Evolutionary conservation across 2,888 invertebrate species (phyloP), one percentile per base, ranked within the genome.

Genomic region (Rhagophthalmus giganteus): DNA sequence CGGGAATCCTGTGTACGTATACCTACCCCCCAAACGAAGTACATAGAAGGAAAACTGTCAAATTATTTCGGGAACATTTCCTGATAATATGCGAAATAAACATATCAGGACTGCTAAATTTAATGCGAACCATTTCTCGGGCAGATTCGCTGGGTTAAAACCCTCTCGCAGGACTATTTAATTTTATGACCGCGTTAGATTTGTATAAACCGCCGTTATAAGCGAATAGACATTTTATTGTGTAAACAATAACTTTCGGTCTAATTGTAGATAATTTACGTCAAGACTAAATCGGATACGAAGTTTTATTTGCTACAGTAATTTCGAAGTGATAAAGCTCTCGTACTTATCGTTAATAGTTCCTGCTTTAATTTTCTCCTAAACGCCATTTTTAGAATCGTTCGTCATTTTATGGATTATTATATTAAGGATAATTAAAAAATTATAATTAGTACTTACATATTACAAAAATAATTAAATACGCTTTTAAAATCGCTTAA

Each of bases 151-250:
- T 24, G 45, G n/a, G 51, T 39, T 34, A 40, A 51, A 30, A 39
- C 45, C 40, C 45, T 40, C 26, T 51, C 40, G 16, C 26, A 51
- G 53, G 42, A 47, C 51, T 55, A 51, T 54, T 58, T 55, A 47
- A 53, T 50, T 58, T 55, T 58, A 58, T 38, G 45, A 47, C 38
- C 39, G 32, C 51, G 33, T 55, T 55, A 58, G 46, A 51, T 54
- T 54, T 44, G 37, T 50, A 44, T 55, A 55, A 53, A 55, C 33
- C 44, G 50, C 49, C 41, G 47, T 20, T 20, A 20, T 20, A 5
- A n/a, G n/a, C n/a, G n/a, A 25, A 31, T 40, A 40, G 31, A 40
- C 20, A 40, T 28, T 40, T 40, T 24, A 14, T 25, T 31, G 12
- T 25, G 28, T 40, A 40, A 40, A 40, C 40, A 40, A 31, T 40